Evolutionary conservation across 2,797 vertebrate genomes (phyloP).

Genomic region (Heterohyrax brucei): DNA sequence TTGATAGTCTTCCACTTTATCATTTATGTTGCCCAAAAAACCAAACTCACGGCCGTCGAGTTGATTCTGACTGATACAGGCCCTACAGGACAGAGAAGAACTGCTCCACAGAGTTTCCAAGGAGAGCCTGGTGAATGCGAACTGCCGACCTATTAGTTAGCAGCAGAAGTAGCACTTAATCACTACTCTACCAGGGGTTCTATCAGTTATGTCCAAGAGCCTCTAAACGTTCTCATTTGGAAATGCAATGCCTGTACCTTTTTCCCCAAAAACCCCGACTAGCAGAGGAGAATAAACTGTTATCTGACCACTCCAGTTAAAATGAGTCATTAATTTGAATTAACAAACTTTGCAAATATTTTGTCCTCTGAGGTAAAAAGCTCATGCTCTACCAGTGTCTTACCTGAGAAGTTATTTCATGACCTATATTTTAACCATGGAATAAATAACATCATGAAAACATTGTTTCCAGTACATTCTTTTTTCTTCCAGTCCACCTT

Average conservation of each 20-base stretch:
- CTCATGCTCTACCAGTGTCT: conserved; percentile 36
- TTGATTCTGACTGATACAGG: no score
- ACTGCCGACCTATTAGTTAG: no score
- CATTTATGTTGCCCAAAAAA: neutral
- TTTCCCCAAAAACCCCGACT: conserved; percentile 12
- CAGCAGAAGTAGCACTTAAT: no score
- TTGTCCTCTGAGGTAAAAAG: conserved; percentile 59
- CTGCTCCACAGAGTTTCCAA: no score
- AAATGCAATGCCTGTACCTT: conserved; percentile 42
- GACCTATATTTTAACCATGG: conserved; percentile 66
- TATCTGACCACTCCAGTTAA: neutral
- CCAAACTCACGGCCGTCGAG: no score
- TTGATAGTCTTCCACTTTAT: neutral
- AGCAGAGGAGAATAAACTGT: conserved; percentile 29
- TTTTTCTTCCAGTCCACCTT: neutral
- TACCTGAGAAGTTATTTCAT: conserved; percentile 72
- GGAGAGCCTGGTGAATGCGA: no score
- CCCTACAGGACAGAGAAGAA: no score
- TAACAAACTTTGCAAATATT: conserved; percentile 48
- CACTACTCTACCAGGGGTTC: no score
- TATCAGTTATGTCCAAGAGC: neutral
- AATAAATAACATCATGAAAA: conserved; percentile 65
- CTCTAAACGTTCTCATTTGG: conserved; percentile 38
- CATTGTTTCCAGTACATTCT: neutral
- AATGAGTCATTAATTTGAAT: conserved; percentile 60